Evolutionary conservation across 2,888 invertebrate genomes (phyloP).

Genomic region (Drosophila mayaguana): DNA sequence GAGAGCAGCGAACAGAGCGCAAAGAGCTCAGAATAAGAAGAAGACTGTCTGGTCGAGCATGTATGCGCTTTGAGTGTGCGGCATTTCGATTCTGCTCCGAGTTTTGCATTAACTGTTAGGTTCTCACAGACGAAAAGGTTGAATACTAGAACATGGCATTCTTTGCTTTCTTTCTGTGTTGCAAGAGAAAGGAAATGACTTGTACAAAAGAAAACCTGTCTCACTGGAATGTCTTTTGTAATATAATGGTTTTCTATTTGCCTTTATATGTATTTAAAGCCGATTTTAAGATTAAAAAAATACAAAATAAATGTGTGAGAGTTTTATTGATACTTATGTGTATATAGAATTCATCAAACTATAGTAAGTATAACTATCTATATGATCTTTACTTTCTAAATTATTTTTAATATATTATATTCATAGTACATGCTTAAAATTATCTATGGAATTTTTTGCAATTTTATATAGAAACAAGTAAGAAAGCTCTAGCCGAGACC

Average conservation of each 20-base stretch:
- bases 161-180: conserved; percentile 1
- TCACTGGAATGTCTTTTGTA: background rate
- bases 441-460: no score
- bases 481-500: no score
- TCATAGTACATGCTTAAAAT: no score
- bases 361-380: no score
- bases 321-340: no score
- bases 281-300: background rate
- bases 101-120: conserved; percentile 3
- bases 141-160: background rate
- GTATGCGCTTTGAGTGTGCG: conserved; percentile 30
- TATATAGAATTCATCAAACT: no score
- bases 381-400: no score
- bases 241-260: background rate
- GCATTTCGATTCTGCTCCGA: conserved; percentile 7
- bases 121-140: background rate
- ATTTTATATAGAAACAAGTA: no score
- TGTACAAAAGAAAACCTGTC: conserved; percentile 8
- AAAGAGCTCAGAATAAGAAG: background rate
- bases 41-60: conserved; percentile 15
- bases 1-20: conserved; percentile 3
- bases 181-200: background rate
- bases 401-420: no score
- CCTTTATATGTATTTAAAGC: no score
- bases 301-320: no score